Conservation (phyloP, 64 coral and sea anemone species). For the Porites lutea region DNA sequence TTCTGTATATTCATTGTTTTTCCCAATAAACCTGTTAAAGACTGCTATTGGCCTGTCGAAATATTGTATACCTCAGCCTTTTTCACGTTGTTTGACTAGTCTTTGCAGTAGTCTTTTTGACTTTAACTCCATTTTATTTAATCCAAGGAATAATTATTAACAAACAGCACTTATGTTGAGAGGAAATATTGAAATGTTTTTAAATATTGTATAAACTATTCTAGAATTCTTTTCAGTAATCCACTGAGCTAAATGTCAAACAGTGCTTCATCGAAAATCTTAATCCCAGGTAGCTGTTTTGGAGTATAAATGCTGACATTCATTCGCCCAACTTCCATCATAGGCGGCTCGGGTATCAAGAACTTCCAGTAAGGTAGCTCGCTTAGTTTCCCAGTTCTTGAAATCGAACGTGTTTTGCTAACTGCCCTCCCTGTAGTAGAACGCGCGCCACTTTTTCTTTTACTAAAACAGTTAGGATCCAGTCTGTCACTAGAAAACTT, state of each 20-base stretch:
- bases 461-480: neutral
- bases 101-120: too few relatives aligned
- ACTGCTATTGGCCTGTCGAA: too few relatives aligned
- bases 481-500: neutral
- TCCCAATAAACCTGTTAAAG: too few relatives aligned
- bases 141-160: too few relatives aligned
- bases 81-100: too few relatives aligned
- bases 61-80: too few relatives aligned
- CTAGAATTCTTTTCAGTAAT: too few relatives aligned
- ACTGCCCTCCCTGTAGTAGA: neutral
- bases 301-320: slow-evolving; percentile 98
- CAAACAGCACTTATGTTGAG: too few relatives aligned
- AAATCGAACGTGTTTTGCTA: slow-evolving; percentile 37
- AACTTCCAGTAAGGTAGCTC: slow-evolving; percentile 86
- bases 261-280: slow-evolving; percentile 93
- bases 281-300: slow-evolving; percentile 92
- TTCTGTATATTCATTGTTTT: too few relatives aligned
- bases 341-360: slow-evolving; percentile 87
- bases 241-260: slow-evolving; percentile 74
- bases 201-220: too few relatives aligned
- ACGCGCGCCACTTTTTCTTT: neutral
- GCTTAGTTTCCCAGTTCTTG: slow-evolving; percentile 72
- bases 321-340: slow-evolving; percentile 88
- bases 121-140: too few relatives aligned
- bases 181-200: too few relatives aligned